Evolutionary conservation across 2,113 vertebrate genomes (phyloP), one percentile per base, ranked within the genome.

Genomic region (Motacilla tschutschensis): DNA sequence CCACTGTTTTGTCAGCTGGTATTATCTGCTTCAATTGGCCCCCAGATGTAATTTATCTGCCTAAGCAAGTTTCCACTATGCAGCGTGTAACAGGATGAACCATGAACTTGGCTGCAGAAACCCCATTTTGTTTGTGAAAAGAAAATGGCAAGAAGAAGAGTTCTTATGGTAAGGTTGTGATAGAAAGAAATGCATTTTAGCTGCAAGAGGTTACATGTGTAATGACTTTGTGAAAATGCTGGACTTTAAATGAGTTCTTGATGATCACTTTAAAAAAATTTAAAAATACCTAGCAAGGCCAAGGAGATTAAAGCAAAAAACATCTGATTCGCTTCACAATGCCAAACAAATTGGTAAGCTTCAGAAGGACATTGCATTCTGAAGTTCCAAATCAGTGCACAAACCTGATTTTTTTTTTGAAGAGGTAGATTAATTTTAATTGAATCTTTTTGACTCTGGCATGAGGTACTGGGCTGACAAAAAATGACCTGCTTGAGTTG

Each of bases 401-500:
- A 90, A 73, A 82, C 1, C 26, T 0, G 3, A 5, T 66, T 73
- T 89, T 88, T 59, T 76, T 71, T 28, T 28, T 18, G 48, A 80
- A 57, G 64, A 62, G 47, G 35, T 89, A 89, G 83, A 79, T 79
- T 86, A 84, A 79, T 90, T 93, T 88, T 90, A 89, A 86, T 90
- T 88, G 79, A 91, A 82, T 54, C n/a, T 82, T 88, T 21, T 81
- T 81, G 72, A 77, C 14, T 51, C 47, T 88, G 85, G 31, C 60
- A 69, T 69, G 47, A 66, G 46, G 44, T 65, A 17, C 59, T 82
- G 31, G 55, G 9, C 43, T 91, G 67, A 63, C n/a, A 64, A 79
- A 91, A 89, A 70, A 44, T 64, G 48, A 81, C 75, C 31, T 63
- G 46, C 47, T 44, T 84, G 46, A 66, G 21, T 70, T 82, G 48